Evolutionary conservation across 1,140 invertebrate species (phyloP).

Genomic region (Drosophila mayri): DNA sequence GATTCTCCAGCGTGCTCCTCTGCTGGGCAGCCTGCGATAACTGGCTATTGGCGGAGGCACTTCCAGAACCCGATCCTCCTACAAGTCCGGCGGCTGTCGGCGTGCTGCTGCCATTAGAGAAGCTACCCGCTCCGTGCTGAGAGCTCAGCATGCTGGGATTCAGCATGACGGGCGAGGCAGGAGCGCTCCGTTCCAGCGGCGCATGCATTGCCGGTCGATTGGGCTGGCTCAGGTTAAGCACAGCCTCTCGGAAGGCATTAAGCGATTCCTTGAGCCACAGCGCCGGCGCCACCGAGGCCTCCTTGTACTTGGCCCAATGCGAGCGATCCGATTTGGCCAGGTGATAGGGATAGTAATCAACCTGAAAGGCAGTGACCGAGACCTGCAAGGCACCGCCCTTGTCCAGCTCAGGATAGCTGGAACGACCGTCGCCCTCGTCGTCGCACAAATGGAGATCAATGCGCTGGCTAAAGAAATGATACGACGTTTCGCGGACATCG

Average conservation of each 20-base stretch:
- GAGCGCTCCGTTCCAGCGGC: conserved; percentile 86
- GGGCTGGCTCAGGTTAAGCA: conserved; percentile 88
- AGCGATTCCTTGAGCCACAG: conserved; percentile 90
- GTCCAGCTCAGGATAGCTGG: conserved; percentile 92
- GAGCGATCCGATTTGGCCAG: conserved; percentile 93
- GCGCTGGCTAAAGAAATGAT: conserved; percentile 96
- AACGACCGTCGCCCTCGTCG: conserved; percentile 95
- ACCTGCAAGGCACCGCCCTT: conserved; percentile 98
- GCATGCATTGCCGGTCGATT: conserved; percentile 87
- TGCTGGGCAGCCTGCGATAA: conserved; percentile 86
- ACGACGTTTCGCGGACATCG: conserved; percentile 98
- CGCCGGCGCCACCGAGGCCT: conserved; percentile 87
- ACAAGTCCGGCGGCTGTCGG: conserved; percentile 55
- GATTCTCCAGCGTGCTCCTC: conserved; percentile 89
- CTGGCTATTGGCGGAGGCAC: conserved; percentile 75
- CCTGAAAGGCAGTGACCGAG: conserved; percentile 93
- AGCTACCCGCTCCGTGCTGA: conserved; percentile 44
- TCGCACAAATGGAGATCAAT: conserved; percentile 99
- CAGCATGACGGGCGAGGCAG: conserved; percentile 73
- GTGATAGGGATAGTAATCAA: conserved; percentile 99
- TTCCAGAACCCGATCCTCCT: conserved; percentile 52
- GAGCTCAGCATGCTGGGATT: conserved; percentile 59
- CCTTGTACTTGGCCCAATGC: conserved; percentile 93
- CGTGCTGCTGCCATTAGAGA: conserved; percentile 66
- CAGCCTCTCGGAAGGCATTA: conserved; percentile 88